Base-by-base conservation (phyloP, 1,140 invertebrate species). In the Patella vulgata region DNA sequence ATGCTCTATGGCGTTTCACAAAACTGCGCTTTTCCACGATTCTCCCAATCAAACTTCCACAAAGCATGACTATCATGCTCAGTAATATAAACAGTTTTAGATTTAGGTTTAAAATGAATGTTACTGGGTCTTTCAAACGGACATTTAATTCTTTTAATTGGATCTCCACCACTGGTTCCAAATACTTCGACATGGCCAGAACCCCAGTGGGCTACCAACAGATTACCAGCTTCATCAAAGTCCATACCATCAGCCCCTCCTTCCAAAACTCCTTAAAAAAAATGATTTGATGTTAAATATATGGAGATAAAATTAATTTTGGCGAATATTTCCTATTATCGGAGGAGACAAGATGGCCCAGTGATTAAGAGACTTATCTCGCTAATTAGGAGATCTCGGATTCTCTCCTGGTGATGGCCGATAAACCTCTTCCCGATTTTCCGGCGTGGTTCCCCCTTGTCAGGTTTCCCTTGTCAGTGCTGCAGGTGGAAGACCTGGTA, bases 221-320 rank as follows among this genome's bases (percentile, higher is more conserved):
- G 54, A 52, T 80, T 78, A 40, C 70, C 68, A 5, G 71, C 66
- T 39, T 73, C 73, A 71, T 82, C 80, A 75, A 82, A 79, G 56
- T 82, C 80, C 78, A 82, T 78, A 0, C 80, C 80, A 69, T 82
- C 80, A 48, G 80, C 71, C 9, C 80, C 80, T 36, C 75, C 74
- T 40, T 73, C 73, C 19, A 70, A 62, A 28, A 71, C 63, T 36
- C 75, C 77, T 81, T 61, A 42, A 59, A 65, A 43, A 25, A 53
- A 21, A 61, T 36, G 6, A 36, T n/a, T n/a, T n/a, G n/a, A n/a
- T n/a, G n/a, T 33, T 50, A 3, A 23, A 4, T 4, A 50, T 25
- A 25, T 23, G 12, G 25, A 3, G 17, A 14, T 19, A 50, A 6
- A 5, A 25, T 50, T 28, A 50, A 31, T 30, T 27, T 4, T 11